Base-by-base conservation (phyloP, 2,888 invertebrate species). In the Allacma fusca region DNA sequence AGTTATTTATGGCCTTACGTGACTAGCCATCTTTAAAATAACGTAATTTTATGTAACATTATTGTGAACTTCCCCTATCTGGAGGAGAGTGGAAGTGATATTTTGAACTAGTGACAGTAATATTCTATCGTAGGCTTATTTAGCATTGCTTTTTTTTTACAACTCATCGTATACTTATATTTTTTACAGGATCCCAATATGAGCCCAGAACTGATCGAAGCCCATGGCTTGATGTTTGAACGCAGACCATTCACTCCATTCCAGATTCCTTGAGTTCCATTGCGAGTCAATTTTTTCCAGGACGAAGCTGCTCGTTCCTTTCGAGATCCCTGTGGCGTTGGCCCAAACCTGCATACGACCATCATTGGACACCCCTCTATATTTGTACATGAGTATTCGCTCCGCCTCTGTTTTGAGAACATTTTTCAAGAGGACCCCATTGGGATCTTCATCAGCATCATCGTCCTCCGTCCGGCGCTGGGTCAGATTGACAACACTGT, bases 351-450 rank as follows among this genome's bases (percentile, higher is more conserved):
- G 16, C 40, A 29, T 59, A 29, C 2, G 23, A 21, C 26, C 28
- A 1, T 64, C 57, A 50, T 34, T 62, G 16, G 29, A 7, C n/a
- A 40, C 40, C 26, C 64, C 64, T 73, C 64, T 29, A 64, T 21
- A 73, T 64, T 73, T 73, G 73, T 73, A 73, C 34, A 73, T 64
- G 24, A 64, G 12, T 5, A 73, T 23, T 4, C 73, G 21, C n/a
- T 73, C 73, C 19, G 40, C 40, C 12, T 40, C 59, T 28, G 64
- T 73, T 21, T 73, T 59, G 23, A 73, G 5, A 62, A 43, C n/a
- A 62, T 62, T 59, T 26, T 24, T 40, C 19, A 73, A 21, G 7
- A 73, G 40, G 34, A 73, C n/a, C 12, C 26, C 71, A 71, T 71
- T 44, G 16, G 44, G 50, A n/a, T 71, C 70, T 43, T 70, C 71